Evolutionary conservation across 2,888 invertebrate genomes (phyloP), one percentile per base, ranked within the genome.

Genomic region (Drosophila peninsularis): DNA sequence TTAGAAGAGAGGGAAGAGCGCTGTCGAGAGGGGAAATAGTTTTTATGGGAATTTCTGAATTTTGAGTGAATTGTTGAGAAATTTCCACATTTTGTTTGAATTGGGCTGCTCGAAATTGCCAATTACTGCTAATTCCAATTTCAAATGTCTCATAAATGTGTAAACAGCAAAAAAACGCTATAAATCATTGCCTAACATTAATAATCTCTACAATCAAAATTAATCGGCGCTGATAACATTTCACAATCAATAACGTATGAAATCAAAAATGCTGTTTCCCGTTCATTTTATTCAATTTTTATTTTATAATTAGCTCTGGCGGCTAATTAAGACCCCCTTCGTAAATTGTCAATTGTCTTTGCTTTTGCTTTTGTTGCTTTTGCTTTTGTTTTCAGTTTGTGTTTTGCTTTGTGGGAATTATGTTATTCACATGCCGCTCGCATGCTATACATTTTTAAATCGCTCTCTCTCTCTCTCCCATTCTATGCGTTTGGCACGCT

Each of bases 331-430:
- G 44, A 39, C 37, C 39, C 34, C 19, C 37, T 39, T 30, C 32
- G 44, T 55, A 30, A 2, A 36, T 56, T 63, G 45, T 62, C 52
- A 63, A 64, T 76, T 71, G 71, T 17, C 13, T 71, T 72, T 75
- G 56, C 52, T 56, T 62, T 42, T 72, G 47, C 50, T 37, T 58
- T 39, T 53, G 56, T 37, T n/a, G n/a, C n/a, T n/a, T n/a, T n/a
- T 72, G 47, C 54, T 37, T 42, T 58, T 37, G 47, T 49, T 66
- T 45, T 47, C 3, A 3, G 37, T 62, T 24, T 63, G 32, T 63
- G 21, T 63, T 63, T 65, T 65, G 63, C 21, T 45, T 64, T 64
- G 67, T 64, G 64, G 67, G 64, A 64, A 64, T 64, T 64, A 70
- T 62, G 61, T 74, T 74, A 65, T 53, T 60, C 55, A 61, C 52